Base-by-base conservation (phyloP, 2,797 vertebrate genomes). In the Enteromius thamalakanensis region DNA sequence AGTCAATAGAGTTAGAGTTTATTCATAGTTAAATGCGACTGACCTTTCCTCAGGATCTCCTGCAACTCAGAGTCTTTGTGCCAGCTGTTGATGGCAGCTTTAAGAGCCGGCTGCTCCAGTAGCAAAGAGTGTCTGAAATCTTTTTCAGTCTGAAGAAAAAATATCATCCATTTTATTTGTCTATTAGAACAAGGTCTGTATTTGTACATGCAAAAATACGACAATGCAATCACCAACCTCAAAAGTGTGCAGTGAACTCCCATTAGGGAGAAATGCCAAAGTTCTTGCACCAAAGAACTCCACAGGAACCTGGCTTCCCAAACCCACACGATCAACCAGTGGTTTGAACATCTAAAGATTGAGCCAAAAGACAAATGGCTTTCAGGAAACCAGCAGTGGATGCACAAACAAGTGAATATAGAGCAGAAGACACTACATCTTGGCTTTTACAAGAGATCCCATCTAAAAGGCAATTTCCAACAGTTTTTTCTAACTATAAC, bases 11-110 rank as follows among this genome's bases (percentile, higher is more conserved):
- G 67, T 34, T 14, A 6, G 47, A 23, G 51, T 86, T 71, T 40
- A 62, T 45, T 49, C 37, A 60, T 64, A 29, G 53, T 21, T n/a
- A 40, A 79, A 60, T 4, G 17, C 26, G 45, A 29, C 93, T 93
- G 91, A 99, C 98, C 97, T 95, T 97, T 96, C 86, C 97, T 97
- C 90, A 99, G 95, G 90, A 99, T 98, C 89, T 99, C 98, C 90
- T 99, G 98, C 81, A 98, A 94, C 89, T 99, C 97, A 90, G 96
- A 96, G 91, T 99, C 97, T 78, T 95, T 95, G 55, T 94, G 94
- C 94, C 98, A 96, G 86, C 94, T 92, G 90, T 95, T 96, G 90
- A 99, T 93, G 86, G 97, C 96, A 85, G 96, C 94, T 86, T 96
- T 96, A 80, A 99, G 90, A 1, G 92, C 89, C 51, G 95, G 93